Conservation (phyloP, 2,888 invertebrate species). For the Cosmia trapezina region DNA sequence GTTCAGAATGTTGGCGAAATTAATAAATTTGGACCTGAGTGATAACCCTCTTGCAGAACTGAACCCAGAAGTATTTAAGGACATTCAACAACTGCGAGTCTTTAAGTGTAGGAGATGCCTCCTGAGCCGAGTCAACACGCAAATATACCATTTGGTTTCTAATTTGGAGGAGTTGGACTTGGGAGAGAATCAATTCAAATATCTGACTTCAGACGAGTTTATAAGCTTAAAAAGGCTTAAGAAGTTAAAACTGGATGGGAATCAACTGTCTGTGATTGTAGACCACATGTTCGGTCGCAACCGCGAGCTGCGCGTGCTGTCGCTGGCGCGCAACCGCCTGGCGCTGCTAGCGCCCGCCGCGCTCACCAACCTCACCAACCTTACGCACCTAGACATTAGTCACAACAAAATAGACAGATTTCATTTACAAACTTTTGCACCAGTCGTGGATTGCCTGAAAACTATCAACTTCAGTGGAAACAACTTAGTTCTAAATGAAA, state of each 20-base stretch:
- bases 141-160: slow-evolving; percentile 94
- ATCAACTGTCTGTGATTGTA: slow-evolving; percentile 94
- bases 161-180: slow-evolving; percentile 94
- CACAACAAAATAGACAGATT: slow-evolving; percentile 94
- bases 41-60: slow-evolving; percentile 93
- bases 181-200: slow-evolving; percentile 94
- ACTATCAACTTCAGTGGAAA: slow-evolving; percentile 93
- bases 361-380: slow-evolving; percentile 93
- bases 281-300: slow-evolving; percentile 93
- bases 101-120: slow-evolving; percentile 94
- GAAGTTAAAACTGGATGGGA: slow-evolving; percentile 93
- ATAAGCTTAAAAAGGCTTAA: slow-evolving; percentile 92
- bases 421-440: slow-evolving; percentile 91
- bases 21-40: slow-evolving; percentile 93
- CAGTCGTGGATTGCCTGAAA: slow-evolving; percentile 91
- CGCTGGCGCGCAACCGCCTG: slow-evolving; percentile 93
- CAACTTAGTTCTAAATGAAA: slow-evolving; percentile 89
- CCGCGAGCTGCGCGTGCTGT: slow-evolving; percentile 88
- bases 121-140: slow-evolving; percentile 93
- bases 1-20: slow-evolving; percentile 93
- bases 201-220: slow-evolving; percentile 93
- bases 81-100: slow-evolving; percentile 92
- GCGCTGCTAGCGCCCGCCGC: slow-evolving; percentile 94
- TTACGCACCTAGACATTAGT: slow-evolving; percentile 93
- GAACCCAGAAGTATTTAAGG: slow-evolving; percentile 95